These are phyloP conservation scores for Karalla daura DNA, from an alignment of 2,797 vertebrate genomes.

Conservation along the genomic window DNA sequence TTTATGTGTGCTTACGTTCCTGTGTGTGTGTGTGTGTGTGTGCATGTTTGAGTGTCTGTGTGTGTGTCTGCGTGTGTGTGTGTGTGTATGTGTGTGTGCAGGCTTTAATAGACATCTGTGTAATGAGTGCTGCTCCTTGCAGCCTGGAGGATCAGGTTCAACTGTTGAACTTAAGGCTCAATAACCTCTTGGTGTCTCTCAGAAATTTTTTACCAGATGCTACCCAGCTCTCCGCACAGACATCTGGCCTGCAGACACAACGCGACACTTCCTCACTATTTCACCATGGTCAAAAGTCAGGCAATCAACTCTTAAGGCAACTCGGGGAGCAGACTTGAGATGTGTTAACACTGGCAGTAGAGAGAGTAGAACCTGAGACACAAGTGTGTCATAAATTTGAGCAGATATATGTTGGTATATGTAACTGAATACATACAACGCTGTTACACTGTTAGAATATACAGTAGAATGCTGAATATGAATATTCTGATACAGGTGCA, in stretches of 20 bases:
- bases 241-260: conserved; percentile 6
- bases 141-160: conserved; percentile 33
- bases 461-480: too few species aligned
- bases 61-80: conserved; percentile 1
- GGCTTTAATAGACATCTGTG: conserved; percentile 47
- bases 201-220: conserved; percentile 50
- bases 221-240: conserved; percentile 23
- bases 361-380: too few species aligned
- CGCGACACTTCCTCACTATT: conserved; percentile 24
- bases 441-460: too few species aligned
- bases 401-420: too few species aligned
- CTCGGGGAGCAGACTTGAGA: neutral
- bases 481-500: too few species aligned
- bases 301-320: conserved; percentile 1
- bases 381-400: too few species aligned
- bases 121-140: conserved; percentile 46
- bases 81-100: conserved; percentile 10
- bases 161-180: conserved; percentile 20
- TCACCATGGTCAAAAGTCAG: conserved; percentile 27
- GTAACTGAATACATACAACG: too few species aligned
- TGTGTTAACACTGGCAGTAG: neutral
- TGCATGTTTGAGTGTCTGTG: neutral
- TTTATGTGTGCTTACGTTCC: neutral
- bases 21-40: neutral
- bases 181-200: conserved; percentile 33